These are phyloP conservation scores for Pseudolycoriella hygida DNA, from an alignment of 2,888 invertebrate species.

Conservation along the genomic window DNA sequence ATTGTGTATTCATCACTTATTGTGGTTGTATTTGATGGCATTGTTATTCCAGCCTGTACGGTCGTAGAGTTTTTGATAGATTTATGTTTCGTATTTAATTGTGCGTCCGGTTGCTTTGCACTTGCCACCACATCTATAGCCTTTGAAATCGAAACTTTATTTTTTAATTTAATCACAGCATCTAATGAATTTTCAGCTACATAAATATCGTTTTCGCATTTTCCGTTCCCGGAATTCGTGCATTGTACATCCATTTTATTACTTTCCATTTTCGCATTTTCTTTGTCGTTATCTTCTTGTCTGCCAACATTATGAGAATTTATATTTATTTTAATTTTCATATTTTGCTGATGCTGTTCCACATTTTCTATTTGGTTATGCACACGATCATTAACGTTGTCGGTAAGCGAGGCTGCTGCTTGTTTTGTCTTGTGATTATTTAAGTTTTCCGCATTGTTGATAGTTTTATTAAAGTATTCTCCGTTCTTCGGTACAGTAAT, in stretches of 20 bases:
- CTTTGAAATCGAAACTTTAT: not conserved
- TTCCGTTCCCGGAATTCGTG: not conserved
- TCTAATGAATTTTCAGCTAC: slow-evolving; percentile 2
- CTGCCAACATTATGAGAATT: slow-evolving; percentile 1
- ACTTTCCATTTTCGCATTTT: not conserved
- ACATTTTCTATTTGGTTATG: too few relatives aligned
- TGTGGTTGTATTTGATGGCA: not conserved
- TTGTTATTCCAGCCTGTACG: not conserved
- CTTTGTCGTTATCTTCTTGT: slow-evolving; percentile 1
- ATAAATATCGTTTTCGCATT: slow-evolving; percentile 3
- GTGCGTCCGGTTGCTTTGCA: not conserved
- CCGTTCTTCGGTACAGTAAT: not conserved
- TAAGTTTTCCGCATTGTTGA: slow-evolving; percentile 3
- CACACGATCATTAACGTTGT: too few relatives aligned
- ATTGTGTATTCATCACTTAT: slow-evolving; percentile 1
- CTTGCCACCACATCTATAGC: not conserved
- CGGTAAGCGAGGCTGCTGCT: not conserved
- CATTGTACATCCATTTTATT: slow-evolving; percentile 2
- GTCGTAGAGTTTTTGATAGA: not conserved
- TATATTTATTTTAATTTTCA: slow-evolving; percentile 3
- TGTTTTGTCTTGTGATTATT: slow-evolving; percentile 5
- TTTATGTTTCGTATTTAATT: not conserved
- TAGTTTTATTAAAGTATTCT: slow-evolving; percentile 1
- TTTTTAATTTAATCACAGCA: not conserved
- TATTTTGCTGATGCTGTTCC: slow-evolving; percentile 1